These are phyloP conservation scores for Agrypnus murinus DNA, from an alignment of 2,888 invertebrate genomes.

Conservation along the genomic window DNA sequence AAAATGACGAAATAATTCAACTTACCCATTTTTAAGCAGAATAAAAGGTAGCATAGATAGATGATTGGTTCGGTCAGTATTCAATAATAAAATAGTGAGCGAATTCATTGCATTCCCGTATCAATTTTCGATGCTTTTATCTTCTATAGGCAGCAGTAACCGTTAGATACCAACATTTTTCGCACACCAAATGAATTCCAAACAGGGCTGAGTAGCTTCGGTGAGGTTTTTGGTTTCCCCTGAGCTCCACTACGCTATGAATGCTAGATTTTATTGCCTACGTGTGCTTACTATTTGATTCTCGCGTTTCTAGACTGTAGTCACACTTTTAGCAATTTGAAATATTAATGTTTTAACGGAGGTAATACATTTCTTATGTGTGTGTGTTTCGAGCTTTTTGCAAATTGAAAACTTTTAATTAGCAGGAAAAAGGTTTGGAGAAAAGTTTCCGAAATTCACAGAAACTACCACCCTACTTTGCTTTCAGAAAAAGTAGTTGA, in stretches of 20 bases:
- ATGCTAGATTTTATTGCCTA: constrained; percentile 49
- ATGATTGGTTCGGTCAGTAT: constrained; percentile 7
- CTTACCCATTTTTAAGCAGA: background rate
- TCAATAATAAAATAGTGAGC: constrained; percentile 30
- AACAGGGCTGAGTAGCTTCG: constrained; percentile 42
- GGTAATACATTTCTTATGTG: too few species aligned
- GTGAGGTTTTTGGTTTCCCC: constrained; percentile 44
- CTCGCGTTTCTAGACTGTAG: constrained; percentile 32
- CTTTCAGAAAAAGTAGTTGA: constrained; percentile 34
- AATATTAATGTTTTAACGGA: constrained; percentile 19
- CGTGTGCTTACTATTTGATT: constrained; percentile 41
- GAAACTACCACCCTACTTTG: constrained; percentile 16
- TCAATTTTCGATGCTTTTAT: constrained; percentile 46
- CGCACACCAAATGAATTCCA: constrained; percentile 49
- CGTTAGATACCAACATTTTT: constrained; percentile 48
- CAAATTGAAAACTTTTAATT: constrained; percentile 34
- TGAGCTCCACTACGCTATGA: constrained; percentile 42
- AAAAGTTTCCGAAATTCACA: constrained; percentile 18
- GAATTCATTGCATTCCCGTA: constrained; percentile 37
- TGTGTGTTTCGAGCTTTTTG: too few species aligned
- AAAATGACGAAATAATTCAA: too few species aligned
- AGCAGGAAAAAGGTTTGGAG: constrained; percentile 6
- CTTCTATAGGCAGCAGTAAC: constrained; percentile 33
- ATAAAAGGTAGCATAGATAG: background rate
- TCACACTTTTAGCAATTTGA: constrained; percentile 29